A percentile compares a stretch with the other conserved stretches of the same genome.
phyloP scores from a whole-genome alignment of 2,113 vertebrate genomes.

The Scartelaos histophorus region DNA sequence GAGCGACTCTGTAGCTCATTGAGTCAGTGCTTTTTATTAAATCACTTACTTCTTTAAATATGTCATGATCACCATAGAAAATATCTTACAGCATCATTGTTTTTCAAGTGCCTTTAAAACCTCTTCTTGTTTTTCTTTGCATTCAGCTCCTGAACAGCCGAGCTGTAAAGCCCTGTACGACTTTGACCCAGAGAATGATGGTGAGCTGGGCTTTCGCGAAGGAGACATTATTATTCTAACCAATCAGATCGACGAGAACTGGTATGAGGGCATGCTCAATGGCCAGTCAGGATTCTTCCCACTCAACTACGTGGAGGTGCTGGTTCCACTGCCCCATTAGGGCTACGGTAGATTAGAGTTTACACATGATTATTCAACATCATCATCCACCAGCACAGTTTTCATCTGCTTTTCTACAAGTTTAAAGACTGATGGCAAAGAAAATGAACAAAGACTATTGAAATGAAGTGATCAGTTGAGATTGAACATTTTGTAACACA shows the following conservation, averaged over 20 bases:
- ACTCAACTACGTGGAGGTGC: conserved; percentile 95
- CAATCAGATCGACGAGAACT: conserved; percentile 99
- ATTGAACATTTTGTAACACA: conserved; percentile 11
- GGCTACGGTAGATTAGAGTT: conserved; percentile 29
- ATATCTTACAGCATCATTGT: background rate
- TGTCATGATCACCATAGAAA: too few species aligned
- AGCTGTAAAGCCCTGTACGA: conserved; percentile 96
- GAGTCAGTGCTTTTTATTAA: background rate
- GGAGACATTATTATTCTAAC: conserved; percentile 96
- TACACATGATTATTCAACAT: conserved; percentile 50
- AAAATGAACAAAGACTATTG: conserved; percentile 16
- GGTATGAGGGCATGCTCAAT: conserved; percentile 95
- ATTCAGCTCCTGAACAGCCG: conserved; percentile 86
- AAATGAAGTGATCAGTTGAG: conserved; percentile 4
- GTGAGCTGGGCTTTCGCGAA: conserved; percentile 95
- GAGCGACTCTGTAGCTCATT: background rate
- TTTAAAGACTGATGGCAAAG: too few species aligned
- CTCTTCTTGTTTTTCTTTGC: background rate
- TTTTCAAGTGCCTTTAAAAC: background rate
- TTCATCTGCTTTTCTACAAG: conserved; percentile 23
- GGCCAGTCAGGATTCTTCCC: conserved; percentile 97
- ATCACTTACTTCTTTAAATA: background rate
- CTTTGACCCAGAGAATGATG: conserved; percentile 96
- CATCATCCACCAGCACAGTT: conserved; percentile 56
- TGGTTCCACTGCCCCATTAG: conserved; percentile 93